Evolutionary conservation across 2,888 invertebrate genomes (phyloP), one percentile per base, ranked within the genome.

Genomic region (Polymixis flavicincta): DNA sequence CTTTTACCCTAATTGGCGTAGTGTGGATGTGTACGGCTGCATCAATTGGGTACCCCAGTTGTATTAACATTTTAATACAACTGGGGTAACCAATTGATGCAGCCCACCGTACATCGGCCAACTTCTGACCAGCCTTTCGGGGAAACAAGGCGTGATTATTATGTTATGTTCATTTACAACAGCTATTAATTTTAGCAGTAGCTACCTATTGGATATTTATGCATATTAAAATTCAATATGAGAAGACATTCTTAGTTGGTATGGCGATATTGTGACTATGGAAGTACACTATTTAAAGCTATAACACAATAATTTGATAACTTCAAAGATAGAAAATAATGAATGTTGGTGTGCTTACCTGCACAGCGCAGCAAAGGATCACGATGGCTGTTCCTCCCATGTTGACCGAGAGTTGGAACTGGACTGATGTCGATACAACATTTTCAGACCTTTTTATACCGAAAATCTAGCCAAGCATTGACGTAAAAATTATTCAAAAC

Each of bases 291-390:
- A 25, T 76, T 42, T 13, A 28, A 8, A 65, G 17, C 19, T 22
- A 25, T 6, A 32, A 37, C 5, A 57, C n/a, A 67, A n/a, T n/a
- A 22, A n/a, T 57, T 25, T 6, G 8, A 45, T 22, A 32, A 25
- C 32, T 5, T 25, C 4, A 14, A 50, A 71, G 5, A 28, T 13
- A 32, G 8, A 52, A 25, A 50, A 9, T 48, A 48, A 55, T 7
- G 14, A 25, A 55, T 1, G 13, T 11, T 67, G 45, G 11, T 50
- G 8, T 57, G 55, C 95, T 96, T 83, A 96, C 96, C 95, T 95
- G 95, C 92, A 95, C 86, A 87, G 91, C 93, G 89, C 94, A 95
- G 94, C 92, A 93, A 88, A 96, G 90, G 96, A 96, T 96, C 96
- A 95, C 94, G 87, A 95, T 91, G 95, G 95, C 88, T 90, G 92